Conservation (phyloP, 2,888 invertebrate genomes). For the Orthonychiurus folsomi region DNA sequence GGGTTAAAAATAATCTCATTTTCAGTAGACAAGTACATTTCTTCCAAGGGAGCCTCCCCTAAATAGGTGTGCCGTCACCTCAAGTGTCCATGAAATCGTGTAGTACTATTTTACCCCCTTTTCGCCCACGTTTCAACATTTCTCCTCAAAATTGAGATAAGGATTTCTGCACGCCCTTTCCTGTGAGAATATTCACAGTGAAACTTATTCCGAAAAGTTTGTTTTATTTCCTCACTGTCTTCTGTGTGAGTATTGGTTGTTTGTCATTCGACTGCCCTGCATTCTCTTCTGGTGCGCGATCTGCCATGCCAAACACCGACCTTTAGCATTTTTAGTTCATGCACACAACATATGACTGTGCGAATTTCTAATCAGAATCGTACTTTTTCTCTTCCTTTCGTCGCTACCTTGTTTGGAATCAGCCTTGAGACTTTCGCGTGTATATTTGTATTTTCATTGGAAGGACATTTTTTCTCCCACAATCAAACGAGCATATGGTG, state of each 20-base stretch:
- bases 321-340: too few relatives aligned
- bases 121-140: background rate
- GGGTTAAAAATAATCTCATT: background rate
- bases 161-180: too few relatives aligned
- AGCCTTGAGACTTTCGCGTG: too few relatives aligned
- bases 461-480: too few relatives aligned
- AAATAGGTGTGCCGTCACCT: constrained; percentile 1
- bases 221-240: background rate
- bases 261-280: background rate
- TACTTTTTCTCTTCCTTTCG: too few relatives aligned
- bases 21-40: background rate
- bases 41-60: background rate
- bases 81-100: background rate
- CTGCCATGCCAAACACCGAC: background rate
- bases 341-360: too few relatives aligned
- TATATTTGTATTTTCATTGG: too few relatives aligned
- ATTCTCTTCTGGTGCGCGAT: background rate
- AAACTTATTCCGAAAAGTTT: background rate
- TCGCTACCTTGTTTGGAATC: too few relatives aligned
- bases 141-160: background rate
- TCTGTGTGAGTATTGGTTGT: background rate
- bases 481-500: too few relatives aligned
- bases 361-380: too few relatives aligned
- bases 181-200: background rate
- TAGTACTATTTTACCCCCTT: too few relatives aligned